A percentile compares a stretch with the other conserved stretches of the same genome.
Conservation (phyloP, 2,888 invertebrate species). For the Plebejus argus region DNA sequence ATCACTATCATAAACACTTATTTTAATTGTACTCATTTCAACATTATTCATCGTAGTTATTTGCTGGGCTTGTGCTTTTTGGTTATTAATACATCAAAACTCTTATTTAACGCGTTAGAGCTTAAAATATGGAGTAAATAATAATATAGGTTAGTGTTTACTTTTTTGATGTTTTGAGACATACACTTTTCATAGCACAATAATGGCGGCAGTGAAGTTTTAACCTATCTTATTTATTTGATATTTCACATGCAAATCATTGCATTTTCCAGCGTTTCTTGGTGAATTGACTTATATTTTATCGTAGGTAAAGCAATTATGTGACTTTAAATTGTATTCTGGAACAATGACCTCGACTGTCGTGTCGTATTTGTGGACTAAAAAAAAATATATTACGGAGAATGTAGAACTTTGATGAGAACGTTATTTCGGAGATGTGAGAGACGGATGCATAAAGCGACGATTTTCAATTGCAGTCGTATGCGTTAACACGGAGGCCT, state of each 20-base stretch:
- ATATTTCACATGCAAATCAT: conserved; percentile 51
- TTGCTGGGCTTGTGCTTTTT: conserved; percentile 22
- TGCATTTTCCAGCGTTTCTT: conserved; percentile 52
- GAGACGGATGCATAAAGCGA: conserved; percentile 67
- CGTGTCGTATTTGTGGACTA: conserved; percentile 72
- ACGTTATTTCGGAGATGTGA: conserved; percentile 57
- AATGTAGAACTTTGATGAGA: conserved; percentile 64
- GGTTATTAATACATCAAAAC: neutral
- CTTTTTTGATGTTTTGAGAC: conserved; percentile 79
- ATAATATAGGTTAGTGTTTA: conserved; percentile 69
- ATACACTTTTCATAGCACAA: conserved; percentile 77
- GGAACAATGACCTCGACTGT: conserved; percentile 77
- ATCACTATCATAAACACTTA: conserved; percentile 9
- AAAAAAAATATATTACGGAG: conserved; percentile 74
- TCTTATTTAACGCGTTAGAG: conserved; percentile 6
- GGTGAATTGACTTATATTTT: conserved; percentile 63
- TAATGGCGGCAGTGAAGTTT: conserved; percentile 78
- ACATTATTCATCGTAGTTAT: conserved; percentile 18
- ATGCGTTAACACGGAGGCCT: conserved; percentile 74
- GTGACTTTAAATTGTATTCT: conserved; percentile 65
- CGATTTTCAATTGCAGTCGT: conserved; percentile 78
- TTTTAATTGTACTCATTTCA: conserved; percentile 4
- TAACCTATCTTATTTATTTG: conserved; percentile 74
- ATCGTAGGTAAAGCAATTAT: conserved; percentile 63
- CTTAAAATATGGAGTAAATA: neutral